Percentiles rank a stretch among this genome's conserved stretches.
phyloP scores from a whole-genome alignment of 2,113 vertebrate genomes.

The Sceloporus undulatus region DNA sequence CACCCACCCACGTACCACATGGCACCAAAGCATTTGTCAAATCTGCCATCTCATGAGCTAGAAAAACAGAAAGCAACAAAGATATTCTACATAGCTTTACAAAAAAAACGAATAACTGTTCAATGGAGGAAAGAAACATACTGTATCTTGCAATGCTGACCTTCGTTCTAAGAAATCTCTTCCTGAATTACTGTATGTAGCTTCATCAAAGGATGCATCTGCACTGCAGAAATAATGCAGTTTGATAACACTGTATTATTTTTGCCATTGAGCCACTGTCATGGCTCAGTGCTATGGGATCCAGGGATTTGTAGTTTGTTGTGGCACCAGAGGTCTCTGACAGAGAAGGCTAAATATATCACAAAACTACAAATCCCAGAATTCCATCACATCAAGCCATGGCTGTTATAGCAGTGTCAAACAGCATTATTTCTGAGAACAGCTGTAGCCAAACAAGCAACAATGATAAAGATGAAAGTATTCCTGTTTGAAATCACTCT shows the following conservation, averaged over 20 bases:
- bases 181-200: neutral
- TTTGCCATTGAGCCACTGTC: no score
- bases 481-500: neutral
- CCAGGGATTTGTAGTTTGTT: no score
- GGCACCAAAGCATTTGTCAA: constrained; percentile 9
- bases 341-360: no score
- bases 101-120: neutral
- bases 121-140: neutral
- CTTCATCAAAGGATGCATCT: neutral
- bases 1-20: constrained; percentile 12
- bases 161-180: neutral
- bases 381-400: no score
- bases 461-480: neutral
- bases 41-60: neutral
- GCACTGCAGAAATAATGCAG: no score
- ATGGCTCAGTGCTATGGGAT: no score
- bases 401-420: no score
- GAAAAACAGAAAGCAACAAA: neutral
- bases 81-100: neutral
- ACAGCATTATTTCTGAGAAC: no score
- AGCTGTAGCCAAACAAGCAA: neutral
- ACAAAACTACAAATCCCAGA: no score
- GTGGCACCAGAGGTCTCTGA: no score
- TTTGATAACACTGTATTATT: no score
- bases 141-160: neutral